A percentile compares a stretch with the other conserved stretches of the same genome.
These are phyloP conservation scores for Drosophila sproati DNA, from an alignment of 1,140 invertebrate species.

Conservation along the genomic window DNA sequence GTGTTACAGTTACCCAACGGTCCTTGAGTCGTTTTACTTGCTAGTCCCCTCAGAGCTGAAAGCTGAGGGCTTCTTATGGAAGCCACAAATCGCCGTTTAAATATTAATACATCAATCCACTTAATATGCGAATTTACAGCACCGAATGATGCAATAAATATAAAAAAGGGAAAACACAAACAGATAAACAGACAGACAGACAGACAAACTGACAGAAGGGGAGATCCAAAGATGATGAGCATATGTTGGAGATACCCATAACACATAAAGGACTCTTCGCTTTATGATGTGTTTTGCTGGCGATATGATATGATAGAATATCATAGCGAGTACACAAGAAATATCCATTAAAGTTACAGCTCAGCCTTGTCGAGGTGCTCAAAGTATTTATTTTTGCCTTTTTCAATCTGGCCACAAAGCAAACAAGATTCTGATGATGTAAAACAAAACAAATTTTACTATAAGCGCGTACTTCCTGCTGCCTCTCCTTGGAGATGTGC, in stretches of 20 bases:
- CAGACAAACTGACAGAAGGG: neutral
- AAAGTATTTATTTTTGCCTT: conserved; percentile 23
- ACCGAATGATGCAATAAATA: conserved; percentile 79
- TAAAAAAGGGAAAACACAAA: conserved; percentile 61
- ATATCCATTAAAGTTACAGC: conserved; percentile 38
- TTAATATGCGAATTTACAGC: conserved; percentile 80
- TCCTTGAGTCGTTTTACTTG: conserved; percentile 24
- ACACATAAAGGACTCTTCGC: conserved; percentile 11
- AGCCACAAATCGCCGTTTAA: conserved; percentile 66
- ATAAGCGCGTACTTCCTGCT: conserved; percentile 34
- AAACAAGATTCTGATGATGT: conserved; percentile 64
- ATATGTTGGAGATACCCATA: conserved; percentile 48
- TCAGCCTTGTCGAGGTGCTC: neutral
- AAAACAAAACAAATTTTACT: conserved; percentile 21
- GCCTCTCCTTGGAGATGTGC: conserved; percentile 19
- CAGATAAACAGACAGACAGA: conserved; percentile 1
- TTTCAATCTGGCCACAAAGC: conserved; percentile 71
- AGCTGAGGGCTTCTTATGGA: conserved; percentile 13
- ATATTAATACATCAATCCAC: conserved; percentile 84
- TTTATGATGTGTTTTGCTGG: conserved; percentile 42
- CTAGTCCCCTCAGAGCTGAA: conserved; percentile 8
- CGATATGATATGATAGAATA: conserved; percentile 26
- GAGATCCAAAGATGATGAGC: conserved; percentile 40
- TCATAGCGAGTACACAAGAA: conserved; percentile 29
- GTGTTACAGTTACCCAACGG: conserved; percentile 11